These are phyloP conservation scores for Peribatodes rhomboidaria DNA, from an alignment of 2,888 invertebrate genomes.

Conservation along the genomic window DNA sequence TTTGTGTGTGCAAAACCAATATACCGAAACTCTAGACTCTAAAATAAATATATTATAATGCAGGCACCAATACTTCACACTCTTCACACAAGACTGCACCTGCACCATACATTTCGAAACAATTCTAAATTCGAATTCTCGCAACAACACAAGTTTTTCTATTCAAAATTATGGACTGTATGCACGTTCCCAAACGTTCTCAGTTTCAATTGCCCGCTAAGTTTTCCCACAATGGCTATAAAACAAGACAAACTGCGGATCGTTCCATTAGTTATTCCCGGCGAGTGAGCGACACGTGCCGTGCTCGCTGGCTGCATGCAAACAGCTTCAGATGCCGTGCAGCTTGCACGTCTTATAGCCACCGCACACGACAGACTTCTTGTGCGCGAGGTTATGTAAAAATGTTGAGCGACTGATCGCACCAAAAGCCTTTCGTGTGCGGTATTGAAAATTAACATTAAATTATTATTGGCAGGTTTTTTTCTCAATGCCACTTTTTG, in stretches of 20 bases:
- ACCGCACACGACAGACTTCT: neutral
- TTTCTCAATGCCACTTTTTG: no score
- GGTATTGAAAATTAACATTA: no score
- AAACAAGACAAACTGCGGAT: constrained; percentile 8
- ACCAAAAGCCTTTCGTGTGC: no score
- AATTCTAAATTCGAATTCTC: neutral
- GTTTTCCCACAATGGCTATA: constrained; percentile 3
- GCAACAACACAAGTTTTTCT: neutral
- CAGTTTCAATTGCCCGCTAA: constrained; percentile 4
- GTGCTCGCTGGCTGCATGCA: neutral
- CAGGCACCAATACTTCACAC: no score
- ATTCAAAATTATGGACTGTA: neutral
- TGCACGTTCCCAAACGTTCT: constrained; percentile 1
- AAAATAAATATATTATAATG: no score
- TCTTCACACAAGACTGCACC: no score
- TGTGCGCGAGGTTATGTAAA: no score
- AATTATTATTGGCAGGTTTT: no score
- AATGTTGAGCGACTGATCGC: no score
- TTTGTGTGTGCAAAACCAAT: no score
- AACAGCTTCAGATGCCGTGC: neutral
- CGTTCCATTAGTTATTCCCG: constrained; percentile 2
- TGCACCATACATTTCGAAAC: neutral
- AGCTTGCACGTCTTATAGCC: neutral
- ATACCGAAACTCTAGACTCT: no score
- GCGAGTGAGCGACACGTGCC: neutral